Conservation (phyloP, 1,140 invertebrate species). For the Phthorimaea operculella region DNA sequence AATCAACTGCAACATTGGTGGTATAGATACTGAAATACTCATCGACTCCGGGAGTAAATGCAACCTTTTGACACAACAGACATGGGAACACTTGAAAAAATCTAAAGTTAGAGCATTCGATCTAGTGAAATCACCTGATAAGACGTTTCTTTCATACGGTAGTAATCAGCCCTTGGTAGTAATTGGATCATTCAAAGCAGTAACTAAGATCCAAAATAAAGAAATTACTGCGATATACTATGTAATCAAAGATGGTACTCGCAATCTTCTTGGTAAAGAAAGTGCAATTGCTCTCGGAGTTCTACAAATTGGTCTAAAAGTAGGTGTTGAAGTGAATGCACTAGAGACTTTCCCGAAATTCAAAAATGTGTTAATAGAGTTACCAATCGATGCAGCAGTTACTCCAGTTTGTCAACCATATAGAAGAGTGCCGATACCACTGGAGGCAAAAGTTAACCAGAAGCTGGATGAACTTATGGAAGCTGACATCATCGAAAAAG, state of each 20-base stretch:
- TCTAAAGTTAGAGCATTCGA: not conserved
- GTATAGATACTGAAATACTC: not conserved
- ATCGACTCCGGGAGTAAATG: slow-evolving; percentile 2
- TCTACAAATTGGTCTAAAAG: not conserved
- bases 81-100: not conserved
- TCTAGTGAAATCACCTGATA: not conserved
- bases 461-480: not conserved
- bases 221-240: not conserved
- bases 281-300: not conserved
- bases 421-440: not conserved
- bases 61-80: not conserved
- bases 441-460: not conserved
- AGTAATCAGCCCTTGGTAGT: not conserved
- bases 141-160: not conserved
- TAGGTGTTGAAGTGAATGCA: not conserved
- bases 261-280: not conserved
- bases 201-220: not conserved
- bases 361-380: not conserved
- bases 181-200: not conserved
- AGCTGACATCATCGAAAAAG: not conserved
- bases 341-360: not conserved
- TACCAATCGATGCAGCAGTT: not conserved
- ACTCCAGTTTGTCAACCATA: not conserved
- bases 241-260: not conserved
- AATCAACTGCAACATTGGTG: not conserved